Conservation (phyloP, 2,888 invertebrate genomes). For the Bruchidius siliquastri region DNA sequence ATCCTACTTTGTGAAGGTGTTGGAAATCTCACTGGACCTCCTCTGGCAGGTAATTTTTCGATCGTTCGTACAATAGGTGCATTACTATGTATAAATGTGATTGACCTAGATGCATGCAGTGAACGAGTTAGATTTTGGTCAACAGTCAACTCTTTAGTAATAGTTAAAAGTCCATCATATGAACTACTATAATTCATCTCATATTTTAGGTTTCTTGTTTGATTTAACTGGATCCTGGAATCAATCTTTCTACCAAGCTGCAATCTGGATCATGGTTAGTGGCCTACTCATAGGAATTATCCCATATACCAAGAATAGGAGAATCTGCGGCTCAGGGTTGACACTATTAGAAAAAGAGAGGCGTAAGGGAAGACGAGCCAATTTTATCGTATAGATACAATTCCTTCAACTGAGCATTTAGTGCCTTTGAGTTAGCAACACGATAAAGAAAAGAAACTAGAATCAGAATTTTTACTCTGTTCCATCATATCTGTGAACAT, state of each 20-base stretch:
- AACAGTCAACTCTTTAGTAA: background rate
- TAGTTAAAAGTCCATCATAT: too few relatives aligned
- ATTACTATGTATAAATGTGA: too few relatives aligned
- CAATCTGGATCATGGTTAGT: constrained; percentile 75
- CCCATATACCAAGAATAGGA: constrained; percentile 62
- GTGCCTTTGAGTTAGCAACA: too few relatives aligned
- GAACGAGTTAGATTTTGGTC: background rate
- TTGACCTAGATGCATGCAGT: too few relatives aligned
- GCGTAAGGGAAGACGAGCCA: background rate
- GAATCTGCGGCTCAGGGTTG: constrained; percentile 41
- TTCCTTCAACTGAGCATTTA: background rate
- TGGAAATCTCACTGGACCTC: constrained; percentile 88
- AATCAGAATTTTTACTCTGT: too few relatives aligned
- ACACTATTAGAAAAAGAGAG: constrained; percentile 4
- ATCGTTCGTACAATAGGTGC: background rate
- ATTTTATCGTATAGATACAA: background rate
- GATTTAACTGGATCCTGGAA: constrained; percentile 71
- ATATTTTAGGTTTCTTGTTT: constrained; percentile 52
- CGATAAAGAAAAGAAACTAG: too few relatives aligned
- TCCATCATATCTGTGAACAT: too few relatives aligned
- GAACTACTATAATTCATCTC: background rate
- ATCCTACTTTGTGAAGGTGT: constrained; percentile 86
- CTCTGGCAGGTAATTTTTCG: constrained; percentile 67
- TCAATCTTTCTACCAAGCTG: constrained; percentile 74
- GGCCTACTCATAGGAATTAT: constrained; percentile 67